phyloP scores from a whole-genome alignment of 2,888 invertebrate genomes.

The Caenorhabditis sp. region DNA sequence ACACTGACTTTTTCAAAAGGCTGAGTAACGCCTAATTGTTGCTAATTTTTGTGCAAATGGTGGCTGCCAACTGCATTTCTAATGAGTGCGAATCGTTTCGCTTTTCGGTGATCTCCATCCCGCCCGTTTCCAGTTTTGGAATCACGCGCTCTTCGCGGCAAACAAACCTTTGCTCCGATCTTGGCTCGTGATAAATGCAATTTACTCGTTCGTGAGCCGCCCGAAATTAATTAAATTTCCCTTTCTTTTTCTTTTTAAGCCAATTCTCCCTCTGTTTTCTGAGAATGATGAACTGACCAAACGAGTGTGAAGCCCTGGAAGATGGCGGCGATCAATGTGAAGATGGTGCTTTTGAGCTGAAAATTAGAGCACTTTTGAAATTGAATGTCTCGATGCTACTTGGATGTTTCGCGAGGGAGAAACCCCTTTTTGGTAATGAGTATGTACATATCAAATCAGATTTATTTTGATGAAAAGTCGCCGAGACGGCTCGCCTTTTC shows the following conservation, averaged over 20 bases:
- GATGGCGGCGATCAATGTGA: conserved; percentile 70
- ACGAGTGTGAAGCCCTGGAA: conserved; percentile 72
- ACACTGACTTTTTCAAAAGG: not conserved
- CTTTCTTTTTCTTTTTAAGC: conserved; percentile 6
- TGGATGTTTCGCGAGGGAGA: not conserved
- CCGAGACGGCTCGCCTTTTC: conserved; percentile 7
- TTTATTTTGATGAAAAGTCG: conserved; percentile 48
- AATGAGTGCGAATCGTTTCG: not conserved
- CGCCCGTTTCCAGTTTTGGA: conserved; percentile 11
- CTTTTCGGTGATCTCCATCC: conserved; percentile 1
- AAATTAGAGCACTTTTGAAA: conserved; percentile 48
- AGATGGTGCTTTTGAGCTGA: conserved; percentile 74
- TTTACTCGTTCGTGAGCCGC: conserved; percentile 42
- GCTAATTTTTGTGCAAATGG: conserved; percentile 20
- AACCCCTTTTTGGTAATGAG: conserved; percentile 15
- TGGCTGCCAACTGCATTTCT: not conserved
- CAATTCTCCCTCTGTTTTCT: no score
- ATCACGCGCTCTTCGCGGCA: conserved; percentile 18
- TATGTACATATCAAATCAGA: conserved; percentile 50
- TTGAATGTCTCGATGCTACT: not conserved
- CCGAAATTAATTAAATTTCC: conserved; percentile 44
- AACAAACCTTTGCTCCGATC: conserved; percentile 41
- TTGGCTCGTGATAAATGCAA: conserved; percentile 49
- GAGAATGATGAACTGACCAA: conserved; percentile 65
- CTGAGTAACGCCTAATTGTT: conserved; percentile 5